phyloP scores from a whole-genome alignment of 1,140 invertebrate species.

The Nautilus pompilius region DNA sequence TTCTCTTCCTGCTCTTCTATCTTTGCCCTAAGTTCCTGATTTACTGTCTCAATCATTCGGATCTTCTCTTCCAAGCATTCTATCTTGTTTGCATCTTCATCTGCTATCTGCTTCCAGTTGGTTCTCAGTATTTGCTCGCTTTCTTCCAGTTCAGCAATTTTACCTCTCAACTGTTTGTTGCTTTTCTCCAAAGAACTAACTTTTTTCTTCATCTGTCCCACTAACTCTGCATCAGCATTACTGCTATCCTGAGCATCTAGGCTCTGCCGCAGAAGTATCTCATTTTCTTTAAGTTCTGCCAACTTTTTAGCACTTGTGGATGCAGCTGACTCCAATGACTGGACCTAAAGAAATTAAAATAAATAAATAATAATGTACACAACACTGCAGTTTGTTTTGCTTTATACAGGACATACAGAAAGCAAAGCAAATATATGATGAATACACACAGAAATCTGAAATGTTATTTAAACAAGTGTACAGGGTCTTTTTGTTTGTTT shows the following conservation, averaged over 20 bases:
- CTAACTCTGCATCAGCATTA: constrained; percentile 15
- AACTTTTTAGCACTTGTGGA: constrained; percentile 5
- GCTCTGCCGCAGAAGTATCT: constrained; percentile 10
- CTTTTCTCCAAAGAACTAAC: constrained; percentile 27
- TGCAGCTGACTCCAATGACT: neutral
- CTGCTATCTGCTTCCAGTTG: constrained; percentile 45
- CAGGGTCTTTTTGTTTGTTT: too few species aligned
- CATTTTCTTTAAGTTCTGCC: constrained; percentile 16
- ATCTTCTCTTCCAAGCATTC: constrained; percentile 41
- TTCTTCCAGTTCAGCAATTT: constrained; percentile 40
- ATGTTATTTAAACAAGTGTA: too few species aligned
- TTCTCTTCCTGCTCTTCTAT: constrained; percentile 31
- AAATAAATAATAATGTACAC: too few species aligned
- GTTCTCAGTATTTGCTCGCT: constrained; percentile 39
- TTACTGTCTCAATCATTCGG: constrained; percentile 30
- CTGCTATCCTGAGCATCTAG: constrained; percentile 20
- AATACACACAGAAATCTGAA: too few species aligned
- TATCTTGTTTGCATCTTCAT: constrained; percentile 38
- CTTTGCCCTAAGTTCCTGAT: constrained; percentile 37
- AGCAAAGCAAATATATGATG: too few species aligned
- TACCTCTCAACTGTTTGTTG: constrained; percentile 28
- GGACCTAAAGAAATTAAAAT: neutral
- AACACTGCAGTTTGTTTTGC: too few species aligned
- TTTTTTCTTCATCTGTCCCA: constrained; percentile 31
- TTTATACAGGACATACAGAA: too few species aligned